These are phyloP conservation scores for Andinoacara biseriatus DNA, from an alignment of 2,113 vertebrate species.

Conservation along the genomic window DNA sequence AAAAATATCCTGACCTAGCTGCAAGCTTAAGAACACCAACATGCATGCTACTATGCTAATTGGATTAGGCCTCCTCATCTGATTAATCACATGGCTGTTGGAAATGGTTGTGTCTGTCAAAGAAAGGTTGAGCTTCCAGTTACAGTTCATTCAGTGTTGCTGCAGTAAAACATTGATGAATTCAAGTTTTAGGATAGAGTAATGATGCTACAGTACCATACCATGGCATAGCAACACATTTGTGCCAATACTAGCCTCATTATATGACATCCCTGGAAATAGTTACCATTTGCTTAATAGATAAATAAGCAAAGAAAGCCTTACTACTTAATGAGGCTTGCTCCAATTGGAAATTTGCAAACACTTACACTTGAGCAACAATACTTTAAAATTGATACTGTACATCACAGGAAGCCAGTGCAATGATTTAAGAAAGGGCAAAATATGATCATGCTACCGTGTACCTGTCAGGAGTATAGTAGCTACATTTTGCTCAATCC, in stretches of 20 bases:
- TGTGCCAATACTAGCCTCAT: background rate
- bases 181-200: background rate
- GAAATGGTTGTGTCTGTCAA: slow-evolving; percentile 31
- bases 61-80: slow-evolving; percentile 70
- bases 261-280: background rate
- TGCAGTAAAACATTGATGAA: background rate
- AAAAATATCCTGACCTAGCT: slow-evolving; percentile 69
- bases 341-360: background rate
- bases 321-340: background rate
- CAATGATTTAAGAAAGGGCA: too few species aligned
- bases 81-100: slow-evolving; percentile 61
- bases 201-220: background rate
- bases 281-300: background rate
- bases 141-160: background rate
- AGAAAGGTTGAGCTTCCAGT: slow-evolving; percentile 9
- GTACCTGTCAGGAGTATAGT: too few species aligned
- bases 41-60: slow-evolving; percentile 54
- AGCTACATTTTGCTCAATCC: too few species aligned
- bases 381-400: too few species aligned
- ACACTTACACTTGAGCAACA: too few species aligned
- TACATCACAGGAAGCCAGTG: too few species aligned
- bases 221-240: background rate
- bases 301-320: background rate
- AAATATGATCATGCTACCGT: too few species aligned
- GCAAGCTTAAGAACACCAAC: slow-evolving; percentile 53